phyloP scores from a whole-genome alignment of 2,113 vertebrate genomes.

The Canis aureus region DNA sequence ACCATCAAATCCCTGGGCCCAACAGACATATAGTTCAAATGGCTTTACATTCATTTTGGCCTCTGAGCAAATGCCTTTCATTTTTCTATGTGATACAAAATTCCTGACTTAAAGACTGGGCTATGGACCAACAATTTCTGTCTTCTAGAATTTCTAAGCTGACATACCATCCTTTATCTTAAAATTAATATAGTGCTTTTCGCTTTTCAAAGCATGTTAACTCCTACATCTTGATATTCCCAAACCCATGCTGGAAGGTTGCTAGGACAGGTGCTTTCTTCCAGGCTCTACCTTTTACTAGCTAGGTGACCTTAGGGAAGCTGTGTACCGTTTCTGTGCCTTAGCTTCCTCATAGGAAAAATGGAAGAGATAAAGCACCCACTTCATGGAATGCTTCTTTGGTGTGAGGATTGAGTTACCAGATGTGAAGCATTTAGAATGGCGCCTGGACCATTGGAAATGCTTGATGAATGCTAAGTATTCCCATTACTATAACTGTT shows the following conservation, averaged over 20 bases:
- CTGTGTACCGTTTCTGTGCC: neutral
- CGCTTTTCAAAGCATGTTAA: conserved; percentile 52
- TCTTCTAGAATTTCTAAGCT: conserved; percentile 63
- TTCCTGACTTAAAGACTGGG: conserved; percentile 64
- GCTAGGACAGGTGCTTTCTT: neutral
- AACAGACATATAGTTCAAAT: neutral
- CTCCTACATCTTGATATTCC: conserved; percentile 19
- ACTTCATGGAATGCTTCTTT: neutral
- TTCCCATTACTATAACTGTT: neutral
- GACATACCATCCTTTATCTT: conserved; percentile 40
- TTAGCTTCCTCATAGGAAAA: neutral
- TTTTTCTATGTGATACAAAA: conserved; percentile 52
- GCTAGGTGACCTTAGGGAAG: neutral
- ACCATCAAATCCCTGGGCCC: neutral
- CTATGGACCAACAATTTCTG: conserved; percentile 65
- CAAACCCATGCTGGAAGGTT: neutral
- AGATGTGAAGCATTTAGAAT: neutral
- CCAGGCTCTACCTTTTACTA: neutral
- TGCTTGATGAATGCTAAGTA: neutral
- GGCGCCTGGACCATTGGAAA: neutral
- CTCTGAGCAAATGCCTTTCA: conserved; percentile 62
- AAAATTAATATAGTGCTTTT: conserved; percentile 43
- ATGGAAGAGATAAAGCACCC: neutral
- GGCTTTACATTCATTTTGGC: conserved; percentile 60
- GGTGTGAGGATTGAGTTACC: neutral